Conservation (phyloP, 1,140 invertebrate genomes). For the Aporrectodea caliginosa region DNA sequence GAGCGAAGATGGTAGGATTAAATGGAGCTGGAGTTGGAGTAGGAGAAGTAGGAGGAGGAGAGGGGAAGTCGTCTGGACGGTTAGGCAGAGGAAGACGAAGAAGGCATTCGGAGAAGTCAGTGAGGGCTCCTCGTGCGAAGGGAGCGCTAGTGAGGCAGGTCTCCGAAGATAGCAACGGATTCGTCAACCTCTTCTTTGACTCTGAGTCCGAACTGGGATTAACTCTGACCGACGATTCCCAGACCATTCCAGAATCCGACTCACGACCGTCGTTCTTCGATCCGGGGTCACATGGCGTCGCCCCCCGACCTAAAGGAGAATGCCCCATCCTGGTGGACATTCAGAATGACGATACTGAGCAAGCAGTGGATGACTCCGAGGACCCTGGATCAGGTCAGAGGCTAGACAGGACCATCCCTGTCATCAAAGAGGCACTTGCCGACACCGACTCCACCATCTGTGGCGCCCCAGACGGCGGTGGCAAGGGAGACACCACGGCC, state of each 20-base stretch:
- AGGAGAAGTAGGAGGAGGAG: not conserved
- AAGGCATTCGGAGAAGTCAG: not conserved
- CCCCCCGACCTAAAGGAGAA: too few relatives aligned
- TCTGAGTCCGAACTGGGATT: slow-evolving; percentile 14
- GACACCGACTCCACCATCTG: not conserved
- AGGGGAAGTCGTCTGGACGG: not conserved
- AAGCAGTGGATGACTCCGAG: not conserved
- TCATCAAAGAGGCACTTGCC: not conserved
- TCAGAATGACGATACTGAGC: too few relatives aligned
- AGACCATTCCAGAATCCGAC: not conserved
- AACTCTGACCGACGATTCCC: not conserved
- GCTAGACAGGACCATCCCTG: not conserved
- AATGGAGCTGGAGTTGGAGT: not conserved
- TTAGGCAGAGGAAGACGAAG: not conserved
- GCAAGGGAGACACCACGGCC: not conserved
- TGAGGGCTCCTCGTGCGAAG: not conserved
- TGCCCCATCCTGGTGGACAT: too few relatives aligned
- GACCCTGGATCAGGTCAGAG: too few relatives aligned
- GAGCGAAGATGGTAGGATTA: not conserved
- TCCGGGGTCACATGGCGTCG: not conserved
- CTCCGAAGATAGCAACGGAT: not conserved
- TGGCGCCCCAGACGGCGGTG: too few relatives aligned
- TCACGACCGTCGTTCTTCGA: not conserved
- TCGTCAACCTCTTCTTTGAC: slow-evolving; percentile 15
- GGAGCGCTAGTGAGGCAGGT: not conserved